Base-by-base conservation (phyloP, 1,140 invertebrate genomes). In the Aphelinus atriplicis region DNA sequence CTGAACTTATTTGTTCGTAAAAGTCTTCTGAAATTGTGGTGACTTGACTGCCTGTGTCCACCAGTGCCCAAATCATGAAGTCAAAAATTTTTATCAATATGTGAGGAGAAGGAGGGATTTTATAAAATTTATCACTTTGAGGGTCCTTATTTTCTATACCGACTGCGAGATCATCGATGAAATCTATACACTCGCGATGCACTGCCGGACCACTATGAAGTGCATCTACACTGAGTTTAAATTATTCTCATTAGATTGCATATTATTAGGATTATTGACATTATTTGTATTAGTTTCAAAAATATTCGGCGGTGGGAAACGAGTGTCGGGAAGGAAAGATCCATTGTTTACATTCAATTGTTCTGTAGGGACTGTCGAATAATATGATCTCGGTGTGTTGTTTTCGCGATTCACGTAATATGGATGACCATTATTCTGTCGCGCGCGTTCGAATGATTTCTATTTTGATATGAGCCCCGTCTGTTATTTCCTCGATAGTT, bases 221-320 rank as follows among this genome's bases (percentile, higher is more conserved):
- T 65, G 66, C 70, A 64, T 70, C 73, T 7, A 10, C 26, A 2
- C 2, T 10, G 61, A 78, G 72, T 78, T 74, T 74, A 74, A 74
- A 77, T 74, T 55, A 67, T 46, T 42, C 46, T 51, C 26, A 26
- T 26, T 26, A 0, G 26, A 26, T 26, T 26, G 26, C 0, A 26
- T 26, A 26, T 26, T 26, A 26, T 68, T 50, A 10, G 26, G 10
- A 50, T 67, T 57, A 7, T 7, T 10, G 64, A 9, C 26, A n/a
- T 4, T 3, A 10, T 2, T 51, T n/a, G 9, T 51, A 51, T 10
- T 66, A 51, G 26, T 26, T 26, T 66, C 51, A 53, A 53, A 53
- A 9, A 9, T 4, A 9, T 9, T 53, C 4, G 51, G 51, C 9
- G 51, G 51, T 4, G 51, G 0, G 0, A 53, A 53, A 0, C 51